Evolutionary conservation across 1,140 invertebrate species (phyloP).

Genomic region (Hesperophylax magnus): DNA sequence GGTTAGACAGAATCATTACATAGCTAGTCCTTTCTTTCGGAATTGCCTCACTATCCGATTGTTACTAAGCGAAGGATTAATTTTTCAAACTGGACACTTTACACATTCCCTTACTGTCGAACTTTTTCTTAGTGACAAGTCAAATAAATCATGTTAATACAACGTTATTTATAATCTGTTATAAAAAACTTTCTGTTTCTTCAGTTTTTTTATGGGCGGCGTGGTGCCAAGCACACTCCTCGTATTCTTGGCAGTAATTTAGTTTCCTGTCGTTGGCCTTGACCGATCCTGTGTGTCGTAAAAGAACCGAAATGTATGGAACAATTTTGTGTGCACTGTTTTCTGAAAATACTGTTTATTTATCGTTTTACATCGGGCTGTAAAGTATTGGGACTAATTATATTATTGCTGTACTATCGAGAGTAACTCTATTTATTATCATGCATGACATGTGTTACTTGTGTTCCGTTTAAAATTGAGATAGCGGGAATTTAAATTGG

Average conservation of each 20-base stretch:
- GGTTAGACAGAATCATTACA: too few relatives aligned
- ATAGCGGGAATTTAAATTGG: neutral
- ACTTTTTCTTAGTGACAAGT: neutral
- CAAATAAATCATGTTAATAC: conserved; percentile 9
- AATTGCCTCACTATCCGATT: too few relatives aligned
- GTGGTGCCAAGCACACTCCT: conserved; percentile 17
- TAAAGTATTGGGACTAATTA: conserved; percentile 3
- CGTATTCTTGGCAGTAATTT: neutral
- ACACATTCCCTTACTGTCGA: neutral
- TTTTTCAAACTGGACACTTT: neutral
- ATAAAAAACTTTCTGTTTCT: conserved; percentile 22
- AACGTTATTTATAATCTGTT: conserved; percentile 23
- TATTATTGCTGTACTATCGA: neutral
- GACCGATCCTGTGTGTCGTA: conserved; percentile 6
- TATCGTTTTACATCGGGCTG: conserved; percentile 14
- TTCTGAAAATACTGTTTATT: neutral
- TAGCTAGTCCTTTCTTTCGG: too few relatives aligned
- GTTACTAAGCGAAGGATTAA: too few relatives aligned
- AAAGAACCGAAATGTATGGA: neutral
- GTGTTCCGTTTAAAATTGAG: neutral
- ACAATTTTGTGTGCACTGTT: too few relatives aligned
- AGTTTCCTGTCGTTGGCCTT: neutral
- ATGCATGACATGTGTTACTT: neutral
- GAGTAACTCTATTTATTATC: neutral
- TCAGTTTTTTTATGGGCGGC: conserved; percentile 25